Base-by-base conservation (phyloP, 2,888 invertebrate genomes). In the Pammene aurita region DNA sequence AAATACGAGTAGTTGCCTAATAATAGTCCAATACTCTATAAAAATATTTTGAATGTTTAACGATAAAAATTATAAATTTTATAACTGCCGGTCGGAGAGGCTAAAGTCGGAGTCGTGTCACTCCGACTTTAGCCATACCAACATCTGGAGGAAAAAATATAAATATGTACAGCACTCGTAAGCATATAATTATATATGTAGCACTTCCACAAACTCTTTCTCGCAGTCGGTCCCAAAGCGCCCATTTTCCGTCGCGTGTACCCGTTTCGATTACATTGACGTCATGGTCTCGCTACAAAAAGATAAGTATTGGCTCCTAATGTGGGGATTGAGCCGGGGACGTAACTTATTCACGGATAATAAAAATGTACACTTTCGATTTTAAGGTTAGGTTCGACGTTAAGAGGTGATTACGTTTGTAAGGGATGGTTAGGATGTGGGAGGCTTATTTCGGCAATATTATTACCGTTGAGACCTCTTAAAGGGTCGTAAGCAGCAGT, bases 211-310 rank as follows among this genome's bases (percentile, higher is more conserved):
- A 13, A 14, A 18, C 26, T 64, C 52, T 68, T n/a, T 64, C 16
- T 63, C 75, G 67, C 38, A 7, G 52, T 11, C 42, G 72, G 77
- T 85, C 87, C 86, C 87, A 67, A 68, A 84, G 72, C 80, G 79
- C 76, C 82, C 82, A 84, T 89, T 86, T 80, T 73, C 78, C 76
- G 78, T 74, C 80, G 78, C 78, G 76, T 80, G 78, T 83, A 83
- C 81, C 82, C 80, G 77, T 86, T 88, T 87, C 87, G 87, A 87
- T 87, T 87, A 87, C 86, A 82, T 77, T 83, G 84, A 83, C 83
- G 84, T 87, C 87, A 84, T 76, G 79, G 81, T 76, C 77, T 80
- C 76, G 75, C 77, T 80, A 81, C 81, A 86, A 86, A 87, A 86
- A 85, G 82, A 88, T 85, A 86, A 85, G 87, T 88, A 87, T 87